Conservation (phyloP, 2,113 vertebrate species). For the Puntigrus tetrazona region DNA sequence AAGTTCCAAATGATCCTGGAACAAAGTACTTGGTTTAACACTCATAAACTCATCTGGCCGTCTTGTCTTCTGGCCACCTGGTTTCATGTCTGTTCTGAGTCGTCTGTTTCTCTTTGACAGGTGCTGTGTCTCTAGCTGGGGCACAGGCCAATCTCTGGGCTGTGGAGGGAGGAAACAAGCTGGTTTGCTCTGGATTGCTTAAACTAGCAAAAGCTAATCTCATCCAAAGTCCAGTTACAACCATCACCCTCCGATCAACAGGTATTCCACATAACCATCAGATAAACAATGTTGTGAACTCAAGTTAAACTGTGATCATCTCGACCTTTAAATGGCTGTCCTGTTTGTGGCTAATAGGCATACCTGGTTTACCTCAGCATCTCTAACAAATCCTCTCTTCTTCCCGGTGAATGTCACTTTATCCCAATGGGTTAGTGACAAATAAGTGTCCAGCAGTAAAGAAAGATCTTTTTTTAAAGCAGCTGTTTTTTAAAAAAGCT, state of each 20-base stretch:
- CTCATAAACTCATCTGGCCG: not conserved
- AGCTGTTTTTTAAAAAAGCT: not conserved
- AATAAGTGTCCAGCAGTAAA: not conserved
- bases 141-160: slow-evolving; percentile 94
- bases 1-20: not conserved
- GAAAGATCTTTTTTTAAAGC: not conserved
- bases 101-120: slow-evolving; percentile 66
- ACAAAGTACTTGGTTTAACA: not conserved
- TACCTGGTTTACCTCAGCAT: not conserved
- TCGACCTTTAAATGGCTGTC: not conserved
- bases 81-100: slow-evolving; percentile 41
- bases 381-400: not conserved
- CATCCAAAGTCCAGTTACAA: slow-evolving; percentile 82
- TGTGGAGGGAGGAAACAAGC: slow-evolving; percentile 95
- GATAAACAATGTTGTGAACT: not conserved
- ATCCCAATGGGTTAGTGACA: not conserved
- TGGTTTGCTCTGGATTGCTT: slow-evolving; percentile 90
- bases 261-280: slow-evolving; percentile 64
- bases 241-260: slow-evolving; percentile 77
- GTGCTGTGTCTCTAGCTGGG: slow-evolving; percentile 90
- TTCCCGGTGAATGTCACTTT: not conserved
- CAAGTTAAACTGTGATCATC: not conserved
- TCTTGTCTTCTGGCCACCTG: not conserved
- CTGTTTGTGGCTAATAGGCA: too few relatives aligned
- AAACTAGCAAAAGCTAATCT: slow-evolving; percentile 88